These are phyloP conservation scores for Festucalex cinctus DNA, from an alignment of 2,113 vertebrate genomes.

Conservation along the genomic window DNA sequence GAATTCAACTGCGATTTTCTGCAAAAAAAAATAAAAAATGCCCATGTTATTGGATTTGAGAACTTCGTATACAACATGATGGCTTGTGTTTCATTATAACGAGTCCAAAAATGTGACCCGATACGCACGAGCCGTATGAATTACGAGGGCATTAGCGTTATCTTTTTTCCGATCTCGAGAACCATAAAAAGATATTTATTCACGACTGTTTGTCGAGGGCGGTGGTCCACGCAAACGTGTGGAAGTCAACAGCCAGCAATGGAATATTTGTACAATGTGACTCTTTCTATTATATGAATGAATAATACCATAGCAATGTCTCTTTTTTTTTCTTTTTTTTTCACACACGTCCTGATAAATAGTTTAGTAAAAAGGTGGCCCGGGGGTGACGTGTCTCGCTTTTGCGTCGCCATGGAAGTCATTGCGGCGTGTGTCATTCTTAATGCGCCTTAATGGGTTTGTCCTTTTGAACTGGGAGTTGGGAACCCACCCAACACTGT, in stretches of 20 bases:
- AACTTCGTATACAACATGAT: not conserved
- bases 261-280: constrained; percentile 16
- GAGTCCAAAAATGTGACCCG: not conserved
- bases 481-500: constrained; percentile 15
- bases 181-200: constrained; percentile 36
- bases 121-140: constrained; percentile 9
- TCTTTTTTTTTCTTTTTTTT: not conserved
- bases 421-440: not conserved
- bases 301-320: not conserved
- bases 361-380: constrained; percentile 1
- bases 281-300: not conserved
- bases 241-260: constrained; percentile 32
- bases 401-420: not conserved
- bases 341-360: constrained; percentile 32
- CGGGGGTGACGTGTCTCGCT: not conserved
- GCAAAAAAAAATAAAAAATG: not conserved
- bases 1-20: not conserved
- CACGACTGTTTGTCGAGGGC: constrained; percentile 54
- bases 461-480: constrained; percentile 40
- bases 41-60: not conserved
- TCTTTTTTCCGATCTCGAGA: constrained; percentile 30
- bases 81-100: not conserved
- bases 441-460: constrained; percentile 33
- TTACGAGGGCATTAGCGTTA: constrained; percentile 18
- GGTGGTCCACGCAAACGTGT: constrained; percentile 15